Percentiles rank a stretch among this genome's conserved stretches.
These are phyloP conservation scores for Cynopterus sphinx DNA, from an alignment of 2,797 vertebrate species.

Conservation along the genomic window DNA sequence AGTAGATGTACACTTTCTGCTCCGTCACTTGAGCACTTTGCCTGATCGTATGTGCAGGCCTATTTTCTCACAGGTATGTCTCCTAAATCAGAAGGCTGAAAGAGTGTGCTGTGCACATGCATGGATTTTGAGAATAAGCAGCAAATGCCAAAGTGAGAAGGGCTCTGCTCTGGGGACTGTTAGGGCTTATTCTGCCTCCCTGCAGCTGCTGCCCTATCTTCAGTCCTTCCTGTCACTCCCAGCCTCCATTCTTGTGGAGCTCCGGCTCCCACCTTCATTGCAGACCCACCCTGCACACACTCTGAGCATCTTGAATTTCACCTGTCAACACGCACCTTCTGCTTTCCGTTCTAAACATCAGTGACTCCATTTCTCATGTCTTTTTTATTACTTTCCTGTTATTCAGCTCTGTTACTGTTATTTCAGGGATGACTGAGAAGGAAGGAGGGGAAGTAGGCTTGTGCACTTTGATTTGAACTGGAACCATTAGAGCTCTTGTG, in stretches of 20 bases:
- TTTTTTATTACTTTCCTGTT: background rate
- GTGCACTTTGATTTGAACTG: background rate
- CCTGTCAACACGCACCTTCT: background rate
- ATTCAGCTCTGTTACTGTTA: background rate
- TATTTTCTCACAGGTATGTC: background rate
- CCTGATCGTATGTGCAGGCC: background rate
- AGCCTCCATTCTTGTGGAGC: background rate
- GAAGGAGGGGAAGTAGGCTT: background rate
- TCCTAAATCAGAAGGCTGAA: background rate
- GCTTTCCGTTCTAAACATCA: background rate
- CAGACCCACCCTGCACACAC: accelerated
- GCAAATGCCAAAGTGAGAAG: background rate
- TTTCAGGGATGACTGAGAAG: background rate
- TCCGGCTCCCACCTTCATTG: accelerated
- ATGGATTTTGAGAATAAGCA: background rate
- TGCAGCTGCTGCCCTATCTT: accelerated
- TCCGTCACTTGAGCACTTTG: background rate
- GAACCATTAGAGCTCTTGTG: background rate
- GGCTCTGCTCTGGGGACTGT: background rate
- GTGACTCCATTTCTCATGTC: background rate
- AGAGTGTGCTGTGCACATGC: accelerated
- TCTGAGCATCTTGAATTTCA: background rate
- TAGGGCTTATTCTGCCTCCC: background rate
- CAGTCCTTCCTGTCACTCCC: background rate
- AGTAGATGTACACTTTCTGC: background rate